Base-by-base conservation (phyloP, 1,140 invertebrate genomes). In the Laupala kohalensis region DNA sequence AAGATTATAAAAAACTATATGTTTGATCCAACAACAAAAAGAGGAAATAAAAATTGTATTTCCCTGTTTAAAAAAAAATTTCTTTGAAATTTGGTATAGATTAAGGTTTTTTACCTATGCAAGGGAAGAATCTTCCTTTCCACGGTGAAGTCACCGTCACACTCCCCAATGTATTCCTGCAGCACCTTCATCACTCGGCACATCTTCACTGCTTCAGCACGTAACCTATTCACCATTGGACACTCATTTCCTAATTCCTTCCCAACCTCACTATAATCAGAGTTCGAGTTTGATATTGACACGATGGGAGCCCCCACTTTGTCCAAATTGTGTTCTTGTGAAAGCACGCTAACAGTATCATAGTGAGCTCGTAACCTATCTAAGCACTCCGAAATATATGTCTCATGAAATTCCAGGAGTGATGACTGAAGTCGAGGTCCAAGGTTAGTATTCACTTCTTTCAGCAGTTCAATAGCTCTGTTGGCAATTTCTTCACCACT, bases 101-200 rank as follows among this genome's bases (percentile, higher is more conserved):
- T 6, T 5, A 65, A 26, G 9, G 23, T 30, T 70, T 37, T 76
- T 75, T 78, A 92, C 88, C 92, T 89, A 78, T 92, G 90, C 67
- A 96, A 86, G 27, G 94, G 94, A 74, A 97, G 83, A 77, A 95
- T 92, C 76, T 91, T 90, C 73, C 96, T 85, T 79, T 98, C 96
- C 12, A 92, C 91, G 26, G 89, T 88, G 83, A 94, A 98, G 71
- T 92, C 90, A 71, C 90, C 89, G 84, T 99, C 96, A 85, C 95
- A 98, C 81, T 98, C 95, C 73, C 90, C 92, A 71, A 99, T 90
- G 79, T 98, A 98, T 83, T 98, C 95, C 77, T 94, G 90, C 73
- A 98, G 86, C 75, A 97, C 95, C 83, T 94, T 93, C 78, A 98
- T 87, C 25, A 98, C 92, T 72, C 96, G 87, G 79, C 95, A 96